Base-by-base conservation (phyloP, 2,113 vertebrate species). In the Etheostoma cragini region DNA sequence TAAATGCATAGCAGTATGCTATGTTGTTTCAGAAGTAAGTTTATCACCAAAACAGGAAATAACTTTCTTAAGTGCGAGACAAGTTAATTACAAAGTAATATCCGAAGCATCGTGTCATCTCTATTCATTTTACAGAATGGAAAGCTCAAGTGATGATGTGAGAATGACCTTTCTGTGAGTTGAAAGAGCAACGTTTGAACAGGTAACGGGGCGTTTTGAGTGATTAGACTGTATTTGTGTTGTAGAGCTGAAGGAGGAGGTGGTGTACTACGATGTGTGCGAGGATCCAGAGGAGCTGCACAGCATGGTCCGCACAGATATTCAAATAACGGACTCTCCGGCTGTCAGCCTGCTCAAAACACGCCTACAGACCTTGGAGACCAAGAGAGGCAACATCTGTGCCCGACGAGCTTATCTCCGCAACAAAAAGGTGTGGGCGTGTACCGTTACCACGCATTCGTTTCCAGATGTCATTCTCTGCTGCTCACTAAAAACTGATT, bases 231-330 rank as follows among this genome's bases (percentile, higher is more conserved):
- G 65, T 60, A 46, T 94, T 54, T 89, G 87, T 93, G 93, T 95
- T 85, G 76, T 91, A 99, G 98, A 99, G 80, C 94, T 97, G 91
- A 96, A 97, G 90, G 96, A 99, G 81, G 97, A 99, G 95, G 98
- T 99, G 88, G 94, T 98, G 85, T 99, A 99, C 89, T 98, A 99
- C 0, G 97, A 99, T 69, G 95, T 98, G 0, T 99, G 96, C 88
- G 97, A 99, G 92, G 97, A 96, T 70, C 96, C 94, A 0, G 96
- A 97, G 89, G 97, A 99, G 87, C 95, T 99, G 69, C 90, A 94
- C 83, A 95, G 92, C 60, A 26, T 94, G 76, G 85, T 93, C 45
- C 83, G 89, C 57, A 87, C 38, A 0, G 85, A 76, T 57, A 58
- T 89, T 58, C 92, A 92, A 1, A 83, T 85, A 5, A 7, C 84